Base-by-base conservation (phyloP, 2,797 vertebrate species). In the Rhynchonycteris naso region DNA sequence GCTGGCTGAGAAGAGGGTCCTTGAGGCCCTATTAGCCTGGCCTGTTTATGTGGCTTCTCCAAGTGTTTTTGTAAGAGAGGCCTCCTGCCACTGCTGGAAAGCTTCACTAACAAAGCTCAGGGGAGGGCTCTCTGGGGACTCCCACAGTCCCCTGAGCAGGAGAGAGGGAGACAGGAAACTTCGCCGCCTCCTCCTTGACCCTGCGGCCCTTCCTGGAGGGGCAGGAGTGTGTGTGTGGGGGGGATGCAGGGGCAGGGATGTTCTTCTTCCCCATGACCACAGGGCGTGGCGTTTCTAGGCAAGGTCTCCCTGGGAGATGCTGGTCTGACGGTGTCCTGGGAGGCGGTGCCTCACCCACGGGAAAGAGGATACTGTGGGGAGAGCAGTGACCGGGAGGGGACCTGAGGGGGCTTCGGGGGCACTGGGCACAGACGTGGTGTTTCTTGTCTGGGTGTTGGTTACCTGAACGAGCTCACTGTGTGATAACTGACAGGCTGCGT, bases 31-130 rank as follows among this genome's bases (percentile, higher is more conserved):
- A 97, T 98, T 98, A 98, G 98, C 97, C 97, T 98, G 98, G 98
- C 98, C 98, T 97, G 99, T 99, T 99, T 99, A 99, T 99, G 98
- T 98, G 98, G 98, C 98, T 98, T 98, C 97, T 74, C 97, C 97
- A 97, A 98, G 98, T 99, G 99, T 99, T 99, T 99, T 98, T 99
- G 98, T 98, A 98, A 98, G 98, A 98, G 98, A 97, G 97, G 95
- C 92, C 98, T 98, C 98, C 99, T 98, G 98, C 98, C 96, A 97
- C 98, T 94, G 97, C 98, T 99, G 97, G 98, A 98, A 99, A 98
- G 98, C 98, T 88, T 97, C 89, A 97, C 98, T 99, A 99, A 99
- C 98, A 98, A 99, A 98, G 98, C 99, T 98, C 97, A 59, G 97
- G 99, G 99, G 99, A 99, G 98, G 88, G 74, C 61, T 71, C 12